Base-by-base conservation (phyloP, 2,888 invertebrate genomes). In the Drosophila anomelani region DNA sequence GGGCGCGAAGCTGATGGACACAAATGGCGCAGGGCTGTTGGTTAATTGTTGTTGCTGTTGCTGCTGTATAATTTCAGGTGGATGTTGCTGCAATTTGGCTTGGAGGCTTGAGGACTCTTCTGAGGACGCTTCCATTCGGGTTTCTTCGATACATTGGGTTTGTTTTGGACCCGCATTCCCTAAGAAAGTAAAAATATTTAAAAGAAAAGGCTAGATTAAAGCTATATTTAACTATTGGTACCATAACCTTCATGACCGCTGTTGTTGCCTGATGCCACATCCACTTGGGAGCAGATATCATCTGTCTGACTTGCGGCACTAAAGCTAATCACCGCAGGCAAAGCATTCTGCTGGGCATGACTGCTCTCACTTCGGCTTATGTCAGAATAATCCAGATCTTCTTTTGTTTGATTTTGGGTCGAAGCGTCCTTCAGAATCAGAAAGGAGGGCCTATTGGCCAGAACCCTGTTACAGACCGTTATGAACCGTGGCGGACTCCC, bases 371-470 rank as follows among this genome's bases (percentile, higher is more conserved):
- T 15, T 61, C 57, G 51, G 3, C 56, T 55, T 20, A 23, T 4
- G 6, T 9, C 49, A 10, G 17, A 9, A 26, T 17, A 29, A 10
- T 73, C 84, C 0, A 60, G 17, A 10, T 62, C 58, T 2, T 75
- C 55, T 26, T 69, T 63, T 3, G 75, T 47, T 0, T 72, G 68
- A 17, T 63, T 68, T 7, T 67, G 63, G 9, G 61, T 23, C 20
- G 57, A 20, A 1, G 63, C 61, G 43, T 86, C 74, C 55, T 79
- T 75, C 3, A 85, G 59, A 2, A 83, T 67, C 26, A 87, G 62
- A 55, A 87, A 87, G 3, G 89, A 85, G 4, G 85, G 82, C 6
- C 79, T 87, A 29, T 54, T 64, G 0, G 36, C 36, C 5, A 74
- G 23, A 3, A 69, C 72, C 44, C 70, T 68, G 10, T 77, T 75